Base-by-base conservation (phyloP, 1,140 invertebrate genomes). In the Aricia agestis region DNA sequence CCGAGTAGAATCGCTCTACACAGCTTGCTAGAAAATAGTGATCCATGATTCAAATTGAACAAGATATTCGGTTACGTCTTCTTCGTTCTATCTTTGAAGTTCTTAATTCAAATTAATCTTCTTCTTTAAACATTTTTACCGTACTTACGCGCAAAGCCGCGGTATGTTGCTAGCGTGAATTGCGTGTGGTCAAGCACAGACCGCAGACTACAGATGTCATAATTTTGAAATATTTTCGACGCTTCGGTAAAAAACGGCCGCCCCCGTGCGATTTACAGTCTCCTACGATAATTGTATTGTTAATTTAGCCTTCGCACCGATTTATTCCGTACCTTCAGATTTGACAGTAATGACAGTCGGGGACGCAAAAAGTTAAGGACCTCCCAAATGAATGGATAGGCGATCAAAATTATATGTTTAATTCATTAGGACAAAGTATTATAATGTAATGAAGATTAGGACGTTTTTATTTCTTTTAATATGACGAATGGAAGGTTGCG, bases 251-350 rank as follows among this genome's bases (percentile, higher is more conserved):
- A 72, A 73, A 73, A 75, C 73, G 72, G 61, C 36, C 66, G 69
- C 68, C 67, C 68, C 67, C 67, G 67, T n/a, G 57, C 68, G 18
- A 61, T 45, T 67, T 61, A 72, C 71, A 69, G 42, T 71, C 69
- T 72, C 72, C 74, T 74, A 71, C 71, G 71, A 74, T 74, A 78
- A 69, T 63, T 74, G 18, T n/a, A 77, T 59, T 66, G 70, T 69
- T 52, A 66, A 63, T 63, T 19, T 25, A 63, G 19, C 18, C 18
- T 67, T 71, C 65, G 19, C 58, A 15, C 52, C 19, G 63, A 57
- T 66, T 66, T 59, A 71, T 66, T 58, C n/a, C 36, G 31, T 32
- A 31, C 41, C n/a, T 67, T 17, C 66, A 19, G 58, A 69, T 72
- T 45, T 73, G 68, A 73, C 68, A 73, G 31, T 58, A 70, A 31